These are phyloP conservation scores for Pseudobourletiella spinata DNA, from an alignment of 1,140 invertebrate genomes.

Conservation along the genomic window DNA sequence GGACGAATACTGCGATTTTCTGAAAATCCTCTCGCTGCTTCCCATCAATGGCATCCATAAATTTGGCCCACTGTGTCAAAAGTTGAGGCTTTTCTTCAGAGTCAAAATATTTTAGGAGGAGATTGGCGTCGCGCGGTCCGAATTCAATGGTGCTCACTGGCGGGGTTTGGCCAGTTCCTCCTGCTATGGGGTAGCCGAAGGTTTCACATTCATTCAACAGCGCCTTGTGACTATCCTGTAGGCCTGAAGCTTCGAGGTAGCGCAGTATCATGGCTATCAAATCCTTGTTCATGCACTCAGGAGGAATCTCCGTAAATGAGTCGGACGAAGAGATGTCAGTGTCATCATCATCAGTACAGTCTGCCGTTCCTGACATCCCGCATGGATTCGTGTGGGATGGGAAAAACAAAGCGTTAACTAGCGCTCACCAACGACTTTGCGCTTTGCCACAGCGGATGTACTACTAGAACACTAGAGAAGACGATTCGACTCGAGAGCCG, in stretches of 20 bases:
- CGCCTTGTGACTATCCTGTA: neutral
- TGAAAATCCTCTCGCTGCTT: neutral
- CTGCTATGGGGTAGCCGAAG: neutral
- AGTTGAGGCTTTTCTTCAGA: neutral
- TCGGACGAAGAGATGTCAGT: no score
- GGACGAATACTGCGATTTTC: slow-evolving; percentile 18
- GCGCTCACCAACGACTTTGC: no score
- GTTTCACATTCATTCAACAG: neutral
- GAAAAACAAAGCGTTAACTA: no score
- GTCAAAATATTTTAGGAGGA: slow-evolving; percentile 10
- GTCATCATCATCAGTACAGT: no score
- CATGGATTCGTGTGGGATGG: no score
- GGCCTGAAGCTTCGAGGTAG: neutral
- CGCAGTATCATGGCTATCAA: neutral
- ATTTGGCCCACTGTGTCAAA: neutral
- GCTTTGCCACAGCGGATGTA: no score
- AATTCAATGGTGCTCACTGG: neutral
- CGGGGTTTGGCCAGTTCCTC: neutral
- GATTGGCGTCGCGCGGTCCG: neutral
- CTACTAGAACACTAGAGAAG: no score
- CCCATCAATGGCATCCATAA: neutral
- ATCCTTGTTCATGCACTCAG: slow-evolving; percentile 3
- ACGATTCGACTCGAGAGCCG: no score
- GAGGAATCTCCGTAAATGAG: no score
- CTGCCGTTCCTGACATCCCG: no score